Base-by-base conservation (phyloP, 1,140 invertebrate species). In the Drosophila tropicalis region DNA sequence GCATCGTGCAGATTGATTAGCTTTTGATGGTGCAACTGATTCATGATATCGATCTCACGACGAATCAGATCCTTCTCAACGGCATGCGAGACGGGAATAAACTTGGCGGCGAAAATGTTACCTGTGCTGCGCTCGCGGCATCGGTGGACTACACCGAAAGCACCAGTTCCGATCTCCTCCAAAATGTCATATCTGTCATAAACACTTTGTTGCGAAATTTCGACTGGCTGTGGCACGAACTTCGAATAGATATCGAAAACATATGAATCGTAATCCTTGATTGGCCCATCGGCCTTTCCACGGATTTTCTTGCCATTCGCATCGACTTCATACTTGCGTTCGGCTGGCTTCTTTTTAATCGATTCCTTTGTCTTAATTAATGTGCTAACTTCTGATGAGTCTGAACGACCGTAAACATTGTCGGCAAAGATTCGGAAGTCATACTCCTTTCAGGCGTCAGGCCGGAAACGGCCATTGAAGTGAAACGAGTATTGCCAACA, bases 21-120 rank as follows among this genome's bases (percentile, higher is more conserved):
- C 93, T 99, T 99, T 51, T 96, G 96, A 94, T 99, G 99, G 93
- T 99, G 98, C 1, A 99, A 93, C 85, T 99, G 97, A 92, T 99
- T 99, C 98, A 99, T 99, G 56, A 99, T 98, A 90, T 99, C 98
- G 74, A 99, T 99, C 93, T 99, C 99, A 86, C 99, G 98, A 72
- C 97, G 96, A 63, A 99, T 99, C 0, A 99, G 94, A 89, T 98
- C 97, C 91, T 99, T 99, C 92, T 99, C 99, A 94, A 98, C 96
- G 13, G 97, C 95, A 87, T 98, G 97, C 0, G 97, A 96, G 13
- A 98, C 98, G 3, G 98, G 98, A 83, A 99, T 99, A 92, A 99
- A 99, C 93, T 99, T 99, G 44, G 98, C 99, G 0, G 99, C 99
- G 93, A 99, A 99, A 56, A 98, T 98, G 90, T 98, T 98, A 13